These are phyloP conservation scores for Temnothorax ravouxi DNA, from an alignment of 2,888 invertebrate species.

Conservation along the genomic window DNA sequence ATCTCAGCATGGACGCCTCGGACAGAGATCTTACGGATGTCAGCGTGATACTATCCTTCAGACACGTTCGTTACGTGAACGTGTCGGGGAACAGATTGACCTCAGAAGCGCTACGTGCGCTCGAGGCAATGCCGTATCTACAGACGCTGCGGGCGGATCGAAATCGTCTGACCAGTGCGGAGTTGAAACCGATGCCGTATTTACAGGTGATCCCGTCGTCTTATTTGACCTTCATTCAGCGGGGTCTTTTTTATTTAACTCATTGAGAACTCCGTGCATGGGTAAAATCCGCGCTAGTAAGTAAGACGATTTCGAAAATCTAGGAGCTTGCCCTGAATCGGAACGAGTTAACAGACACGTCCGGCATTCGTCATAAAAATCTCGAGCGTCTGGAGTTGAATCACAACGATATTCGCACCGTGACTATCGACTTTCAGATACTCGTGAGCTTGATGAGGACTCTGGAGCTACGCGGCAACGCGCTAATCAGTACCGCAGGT, in stretches of 20 bases:
- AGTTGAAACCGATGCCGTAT: slow-evolving; percentile 87
- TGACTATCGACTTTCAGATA: slow-evolving; percentile 60
- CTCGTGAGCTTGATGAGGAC: slow-evolving; percentile 88
- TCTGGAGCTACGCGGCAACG: slow-evolving; percentile 88
- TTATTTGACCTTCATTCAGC: neutral
- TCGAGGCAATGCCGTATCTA: slow-evolving; percentile 87
- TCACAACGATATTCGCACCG: slow-evolving; percentile 85
- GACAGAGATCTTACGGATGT: slow-evolving; percentile 88
- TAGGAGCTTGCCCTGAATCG: slow-evolving; percentile 88
- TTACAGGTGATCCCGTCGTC: slow-evolving; percentile 82
- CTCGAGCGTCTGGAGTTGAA: slow-evolving; percentile 88
- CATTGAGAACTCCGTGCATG: neutral
- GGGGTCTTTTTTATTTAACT: neutral
- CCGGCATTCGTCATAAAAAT: slow-evolving; percentile 88
- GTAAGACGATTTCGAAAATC: neutral
- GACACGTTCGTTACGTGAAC: slow-evolving; percentile 88
- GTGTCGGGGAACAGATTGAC: slow-evolving; percentile 88
- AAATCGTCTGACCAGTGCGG: slow-evolving; percentile 87
- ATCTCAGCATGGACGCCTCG: slow-evolving; percentile 87
- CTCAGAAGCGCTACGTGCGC: slow-evolving; percentile 86
- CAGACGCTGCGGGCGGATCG: slow-evolving; percentile 88
- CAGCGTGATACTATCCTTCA: slow-evolving; percentile 87
- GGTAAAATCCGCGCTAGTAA: neutral
- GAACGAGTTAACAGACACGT: slow-evolving; percentile 87
- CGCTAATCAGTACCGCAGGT: slow-evolving; percentile 85